A percentile compares a stretch with the other conserved stretches of the same genome.
Conservation (phyloP, 2,113 vertebrate genomes). For the Coregonus clupeaformis region DNA sequence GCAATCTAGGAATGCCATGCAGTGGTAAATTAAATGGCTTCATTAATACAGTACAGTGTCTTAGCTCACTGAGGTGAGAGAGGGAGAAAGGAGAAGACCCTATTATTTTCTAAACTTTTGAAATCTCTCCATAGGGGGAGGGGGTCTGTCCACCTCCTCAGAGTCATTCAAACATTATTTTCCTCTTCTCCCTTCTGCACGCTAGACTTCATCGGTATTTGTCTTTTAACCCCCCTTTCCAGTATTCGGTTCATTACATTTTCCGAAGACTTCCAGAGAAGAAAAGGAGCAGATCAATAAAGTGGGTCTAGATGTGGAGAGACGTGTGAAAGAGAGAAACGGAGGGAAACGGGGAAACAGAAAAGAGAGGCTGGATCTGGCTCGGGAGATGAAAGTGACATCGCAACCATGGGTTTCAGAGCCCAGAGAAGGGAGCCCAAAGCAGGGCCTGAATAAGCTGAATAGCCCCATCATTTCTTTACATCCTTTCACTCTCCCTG, state of each 20-base stretch:
- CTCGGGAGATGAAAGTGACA: conserved; percentile 92
- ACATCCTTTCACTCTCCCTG: conserved; percentile 81
- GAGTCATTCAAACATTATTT: conserved; percentile 54
- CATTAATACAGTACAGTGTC: conserved; percentile 36
- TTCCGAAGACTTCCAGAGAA: conserved; percentile 82
- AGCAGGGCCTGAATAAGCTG: conserved; percentile 83
- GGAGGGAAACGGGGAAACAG: conserved; percentile 3
- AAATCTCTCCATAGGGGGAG: conserved; percentile 61
- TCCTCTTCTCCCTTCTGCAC: conserved; percentile 57
- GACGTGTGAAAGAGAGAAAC: conserved; percentile 49
- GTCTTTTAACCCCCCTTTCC: conserved; percentile 62
- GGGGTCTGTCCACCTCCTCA: conserved; percentile 11
- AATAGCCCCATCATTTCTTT: conserved; percentile 89
- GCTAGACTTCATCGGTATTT: conserved; percentile 75
- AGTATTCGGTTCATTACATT: conserved; percentile 91
- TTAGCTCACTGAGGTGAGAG: conserved; percentile 1
- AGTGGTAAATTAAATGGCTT: conserved; percentile 43
- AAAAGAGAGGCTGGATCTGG: conserved; percentile 65
- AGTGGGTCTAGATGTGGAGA: conserved; percentile 37
- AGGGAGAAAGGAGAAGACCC: conserved; percentile 18
- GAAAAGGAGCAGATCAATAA: conserved; percentile 82
- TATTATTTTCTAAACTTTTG: conserved; percentile 46
- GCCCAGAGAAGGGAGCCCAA: conserved; percentile 80
- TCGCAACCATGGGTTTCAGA: conserved; percentile 82
- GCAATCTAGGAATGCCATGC: conserved; percentile 29